Base-by-base conservation (phyloP, 2,797 vertebrate species). In the Myotis daubentonii region DNA sequence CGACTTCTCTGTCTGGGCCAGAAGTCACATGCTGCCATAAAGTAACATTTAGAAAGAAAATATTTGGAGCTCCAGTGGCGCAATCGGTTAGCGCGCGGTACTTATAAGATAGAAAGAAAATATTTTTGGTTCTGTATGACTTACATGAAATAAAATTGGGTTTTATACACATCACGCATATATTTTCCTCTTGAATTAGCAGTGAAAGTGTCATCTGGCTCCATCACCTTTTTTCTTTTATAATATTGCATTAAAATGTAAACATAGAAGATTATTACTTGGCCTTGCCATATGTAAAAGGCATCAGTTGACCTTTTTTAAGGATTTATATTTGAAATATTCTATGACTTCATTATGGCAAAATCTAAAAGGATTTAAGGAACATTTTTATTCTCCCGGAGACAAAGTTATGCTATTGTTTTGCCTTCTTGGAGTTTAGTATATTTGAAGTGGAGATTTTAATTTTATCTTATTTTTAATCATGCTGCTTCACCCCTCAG, bases 11-110 rank as follows among this genome's bases (percentile, higher is more conserved):
- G 57, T 92, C 89, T 84, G 47, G 65, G 92, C 95, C 97, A 97
- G 91, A 97, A 96, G 90, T 97, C 94, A 95, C 10, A 16, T 47
- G 89, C 80, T 95, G 81, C 87, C 92, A 87, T 85, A 76, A 96
- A 93, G 96, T 81, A 68, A 51, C 41, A 30, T 88, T 81, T 78
- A 76, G 53, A 92, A 95, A 93, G 85, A 65, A 76, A 92, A 88
- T 19, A n/a, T 94, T 95, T 95, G n/a, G n/a, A n/a, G n/a, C n/a
- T n/a, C n/a, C n/a, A n/a, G n/a, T n/a, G n/a, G n/a, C n/a, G n/a
- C n/a, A n/a, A n/a, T n/a, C n/a, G n/a, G n/a, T n/a, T n/a, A n/a
- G n/a, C n/a, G n/a, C n/a, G n/a, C n/a, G n/a, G n/a, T n/a, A n/a
- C n/a, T n/a, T n/a, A n/a, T n/a, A 95, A 93, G 85, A 65, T 78